These are phyloP conservation scores for Mixornis gularis DNA, from an alignment of 2,113 vertebrate species.

Conservation along the genomic window DNA sequence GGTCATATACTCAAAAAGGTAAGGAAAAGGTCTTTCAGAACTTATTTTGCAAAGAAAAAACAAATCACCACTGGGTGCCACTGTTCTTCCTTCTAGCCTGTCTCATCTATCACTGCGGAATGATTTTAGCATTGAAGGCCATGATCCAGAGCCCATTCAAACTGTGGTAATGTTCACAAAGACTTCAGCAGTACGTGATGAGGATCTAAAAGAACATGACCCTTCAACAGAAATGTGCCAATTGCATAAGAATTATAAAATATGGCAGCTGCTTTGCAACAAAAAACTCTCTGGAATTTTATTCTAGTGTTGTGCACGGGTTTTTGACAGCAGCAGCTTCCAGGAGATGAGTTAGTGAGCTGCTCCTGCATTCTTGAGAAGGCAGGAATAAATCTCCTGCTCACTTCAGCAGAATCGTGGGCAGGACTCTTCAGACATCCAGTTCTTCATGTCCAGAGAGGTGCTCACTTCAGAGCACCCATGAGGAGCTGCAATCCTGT, in stretches of 20 bases:
- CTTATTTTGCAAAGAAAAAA: not conserved
- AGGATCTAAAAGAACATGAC: not conserved
- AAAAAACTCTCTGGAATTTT: not conserved
- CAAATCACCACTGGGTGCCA: slow-evolving; percentile 58
- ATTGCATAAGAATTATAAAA: not conserved
- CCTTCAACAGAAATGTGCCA: not conserved
- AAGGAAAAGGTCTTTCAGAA: not conserved
- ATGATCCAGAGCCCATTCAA: not conserved
- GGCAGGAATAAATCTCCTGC: not conserved
- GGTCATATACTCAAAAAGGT: not conserved
- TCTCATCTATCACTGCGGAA: not conserved
- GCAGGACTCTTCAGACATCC: not conserved
- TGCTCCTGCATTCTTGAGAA: not conserved
- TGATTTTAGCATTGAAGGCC: not conserved
- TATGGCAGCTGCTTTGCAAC: not conserved
- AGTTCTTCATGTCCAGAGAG: not conserved
- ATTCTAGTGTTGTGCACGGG: not conserved
- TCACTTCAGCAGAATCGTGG: not conserved
- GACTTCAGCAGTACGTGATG: not conserved
- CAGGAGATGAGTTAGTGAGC: not conserved
- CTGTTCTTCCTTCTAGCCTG: slow-evolving; percentile 49
- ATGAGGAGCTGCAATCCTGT: not conserved
- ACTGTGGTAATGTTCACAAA: not conserved
- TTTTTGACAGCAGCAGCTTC: not conserved
- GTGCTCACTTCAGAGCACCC: not conserved